phyloP scores from a whole-genome alignment of 92 coral and sea anemone species.

The Montipora capitata region DNA sequence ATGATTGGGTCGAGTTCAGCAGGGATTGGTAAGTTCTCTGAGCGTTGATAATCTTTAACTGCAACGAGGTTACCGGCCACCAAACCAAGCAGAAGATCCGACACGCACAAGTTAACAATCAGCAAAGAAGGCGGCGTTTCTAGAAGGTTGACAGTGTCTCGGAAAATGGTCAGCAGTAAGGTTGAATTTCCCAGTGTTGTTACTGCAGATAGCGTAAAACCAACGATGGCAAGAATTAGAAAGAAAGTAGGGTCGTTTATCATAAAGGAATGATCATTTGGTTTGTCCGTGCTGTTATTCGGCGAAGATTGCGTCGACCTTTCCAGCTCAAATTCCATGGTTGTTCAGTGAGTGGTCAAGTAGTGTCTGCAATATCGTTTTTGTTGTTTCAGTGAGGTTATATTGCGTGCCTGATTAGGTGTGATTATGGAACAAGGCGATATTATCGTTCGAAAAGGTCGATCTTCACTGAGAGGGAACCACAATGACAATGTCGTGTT shows the following conservation, averaged over 20 bases:
- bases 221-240: slow-evolving; percentile 30
- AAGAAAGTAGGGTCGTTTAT: neutral
- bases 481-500: no score
- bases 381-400: no score
- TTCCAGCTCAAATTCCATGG: neutral
- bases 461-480: no score
- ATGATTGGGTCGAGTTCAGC: neutral
- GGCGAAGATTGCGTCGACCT: neutral
- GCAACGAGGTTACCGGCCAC: slow-evolving; percentile 29
- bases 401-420: no score
- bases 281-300: neutral
- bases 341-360: neutral
- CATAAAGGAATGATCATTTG: neutral
- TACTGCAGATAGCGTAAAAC: slow-evolving; percentile 2
- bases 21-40: neutral
- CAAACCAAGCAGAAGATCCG: slow-evolving; percentile 29
- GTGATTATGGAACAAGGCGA: no score
- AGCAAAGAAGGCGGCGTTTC: slow-evolving; percentile 36
- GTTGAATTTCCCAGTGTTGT: slow-evolving; percentile 17
- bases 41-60: slow-evolving; percentile 1
- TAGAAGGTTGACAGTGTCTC: neutral
- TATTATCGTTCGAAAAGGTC: no score
- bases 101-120: slow-evolving; percentile 24
- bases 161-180: slow-evolving; percentile 35
- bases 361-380: neutral